A percentile compares a stretch with the other conserved stretches of the same genome.
Evolutionary conservation across 2,888 invertebrate species (phyloP).

Genomic region (Strigamia maritima): DNA sequence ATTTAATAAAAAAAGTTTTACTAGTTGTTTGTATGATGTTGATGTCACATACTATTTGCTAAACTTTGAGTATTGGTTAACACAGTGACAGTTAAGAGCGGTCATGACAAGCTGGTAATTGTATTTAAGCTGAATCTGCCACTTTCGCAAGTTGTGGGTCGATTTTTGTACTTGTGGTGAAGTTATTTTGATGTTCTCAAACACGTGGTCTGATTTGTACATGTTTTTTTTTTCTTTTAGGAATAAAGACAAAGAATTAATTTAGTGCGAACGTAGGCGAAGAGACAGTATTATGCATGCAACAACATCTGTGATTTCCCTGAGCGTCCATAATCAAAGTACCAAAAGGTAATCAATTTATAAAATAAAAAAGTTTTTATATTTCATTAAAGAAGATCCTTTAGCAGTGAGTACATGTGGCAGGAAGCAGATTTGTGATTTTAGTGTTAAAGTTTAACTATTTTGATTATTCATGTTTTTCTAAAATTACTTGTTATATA

Average conservation of each 20-base stretch:
- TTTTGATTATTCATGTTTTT: too few relatives aligned
- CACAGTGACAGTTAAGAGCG: background rate
- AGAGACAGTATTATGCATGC: slow-evolving; percentile 21
- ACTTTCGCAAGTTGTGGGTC: slow-evolving; percentile 7
- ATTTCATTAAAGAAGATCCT: too few relatives aligned
- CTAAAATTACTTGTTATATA: too few relatives aligned
- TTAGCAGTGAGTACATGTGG: background rate
- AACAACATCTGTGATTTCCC: slow-evolving; percentile 31
- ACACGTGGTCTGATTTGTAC: background rate
- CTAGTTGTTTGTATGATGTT: background rate
- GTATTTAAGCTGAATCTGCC: background rate
- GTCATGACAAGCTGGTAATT: background rate
- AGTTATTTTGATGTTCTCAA: background rate
- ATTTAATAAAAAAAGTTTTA: slow-evolving; percentile 14
- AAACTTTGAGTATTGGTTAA: background rate
- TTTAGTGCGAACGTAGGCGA: background rate
- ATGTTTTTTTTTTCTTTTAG: background rate
- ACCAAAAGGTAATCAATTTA: slow-evolving; percentile 19
- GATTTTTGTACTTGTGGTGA: background rate
- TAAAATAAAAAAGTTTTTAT: background rate
- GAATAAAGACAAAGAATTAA: slow-evolving; percentile 32
- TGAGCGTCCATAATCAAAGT: slow-evolving; percentile 25
- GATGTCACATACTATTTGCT: background rate
- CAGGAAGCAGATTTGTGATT: background rate
- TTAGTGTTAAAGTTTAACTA: background rate